phyloP scores from a whole-genome alignment of 2,113 vertebrate genomes.

The Pseudopodoces humilis region DNA sequence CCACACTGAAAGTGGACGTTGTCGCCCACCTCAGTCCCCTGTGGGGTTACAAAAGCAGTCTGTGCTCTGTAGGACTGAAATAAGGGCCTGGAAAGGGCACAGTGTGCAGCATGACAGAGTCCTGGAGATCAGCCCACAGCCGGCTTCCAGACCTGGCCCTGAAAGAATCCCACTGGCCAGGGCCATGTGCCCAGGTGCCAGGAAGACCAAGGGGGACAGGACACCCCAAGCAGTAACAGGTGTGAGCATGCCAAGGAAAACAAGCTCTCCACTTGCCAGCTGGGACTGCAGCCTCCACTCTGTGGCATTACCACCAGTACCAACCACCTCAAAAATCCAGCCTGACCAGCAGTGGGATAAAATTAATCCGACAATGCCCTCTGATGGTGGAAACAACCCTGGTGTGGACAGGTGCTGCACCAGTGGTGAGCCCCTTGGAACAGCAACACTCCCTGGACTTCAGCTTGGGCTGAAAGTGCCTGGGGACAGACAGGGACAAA shows the following conservation, averaged over 20 bases:
- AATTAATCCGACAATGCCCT: conserved; percentile 13
- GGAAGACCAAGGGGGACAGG: not conserved
- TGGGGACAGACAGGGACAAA: not conserved
- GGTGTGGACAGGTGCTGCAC: accelerated
- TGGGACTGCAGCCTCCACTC: not conserved
- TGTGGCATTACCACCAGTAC: accelerated
- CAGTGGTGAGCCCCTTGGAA: not conserved
- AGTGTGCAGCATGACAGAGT: not conserved
- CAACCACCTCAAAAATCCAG: not conserved
- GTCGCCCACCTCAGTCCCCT: not conserved
- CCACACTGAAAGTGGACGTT: not conserved
- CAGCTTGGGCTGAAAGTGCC: not conserved
- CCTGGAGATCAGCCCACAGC: not conserved
- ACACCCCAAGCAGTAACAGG: not conserved
- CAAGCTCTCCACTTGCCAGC: not conserved
- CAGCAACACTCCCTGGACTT: not conserved
- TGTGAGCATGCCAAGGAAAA: not conserved
- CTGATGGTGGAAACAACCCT: conserved; percentile 19
- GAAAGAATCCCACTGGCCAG: not conserved
- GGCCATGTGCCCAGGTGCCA: accelerated
- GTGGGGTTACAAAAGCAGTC: not conserved
- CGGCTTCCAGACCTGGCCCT: not conserved
- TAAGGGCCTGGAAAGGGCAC: not conserved
- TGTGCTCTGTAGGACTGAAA: not conserved
- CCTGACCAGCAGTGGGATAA: not conserved